phyloP scores from a whole-genome alignment of 1,140 invertebrate species.

The Conus betulinus region DNA sequence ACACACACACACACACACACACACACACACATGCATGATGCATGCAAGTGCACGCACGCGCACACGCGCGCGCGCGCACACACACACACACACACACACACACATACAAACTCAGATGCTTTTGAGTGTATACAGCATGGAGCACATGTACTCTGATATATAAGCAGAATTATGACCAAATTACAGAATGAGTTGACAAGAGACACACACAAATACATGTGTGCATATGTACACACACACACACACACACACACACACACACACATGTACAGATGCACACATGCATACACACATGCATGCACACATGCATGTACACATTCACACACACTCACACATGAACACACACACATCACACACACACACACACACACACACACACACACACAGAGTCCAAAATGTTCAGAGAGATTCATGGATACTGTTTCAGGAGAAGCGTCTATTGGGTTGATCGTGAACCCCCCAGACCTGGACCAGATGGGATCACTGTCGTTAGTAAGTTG shows the following conservation, averaged over 20 bases:
- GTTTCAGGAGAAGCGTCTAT: constrained; percentile 62
- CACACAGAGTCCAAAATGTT: neutral
- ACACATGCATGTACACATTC: neutral
- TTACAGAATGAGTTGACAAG: no score
- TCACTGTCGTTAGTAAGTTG: constrained; percentile 56
- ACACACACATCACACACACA: neutral
- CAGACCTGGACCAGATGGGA: constrained; percentile 55
- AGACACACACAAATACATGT: no score
- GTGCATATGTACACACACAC: no score
- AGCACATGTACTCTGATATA: no score
- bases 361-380: constrained; percentile 16
- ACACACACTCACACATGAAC: neutral
- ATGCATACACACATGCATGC: neutral
- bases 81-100: neutral
- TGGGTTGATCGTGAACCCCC: constrained; percentile 61
- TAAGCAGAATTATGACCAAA: no score
- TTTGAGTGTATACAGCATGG: no score
- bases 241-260: no score
- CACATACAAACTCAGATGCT: neutral
- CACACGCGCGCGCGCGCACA: neutral
- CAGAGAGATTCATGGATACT: neutral
- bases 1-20: no score
- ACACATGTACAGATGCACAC: neutral
- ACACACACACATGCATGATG: neutral
- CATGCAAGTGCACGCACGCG: neutral